phyloP scores from a whole-genome alignment of 1,140 invertebrate genomes.

The Ditylenchus dipsaci region DNA sequence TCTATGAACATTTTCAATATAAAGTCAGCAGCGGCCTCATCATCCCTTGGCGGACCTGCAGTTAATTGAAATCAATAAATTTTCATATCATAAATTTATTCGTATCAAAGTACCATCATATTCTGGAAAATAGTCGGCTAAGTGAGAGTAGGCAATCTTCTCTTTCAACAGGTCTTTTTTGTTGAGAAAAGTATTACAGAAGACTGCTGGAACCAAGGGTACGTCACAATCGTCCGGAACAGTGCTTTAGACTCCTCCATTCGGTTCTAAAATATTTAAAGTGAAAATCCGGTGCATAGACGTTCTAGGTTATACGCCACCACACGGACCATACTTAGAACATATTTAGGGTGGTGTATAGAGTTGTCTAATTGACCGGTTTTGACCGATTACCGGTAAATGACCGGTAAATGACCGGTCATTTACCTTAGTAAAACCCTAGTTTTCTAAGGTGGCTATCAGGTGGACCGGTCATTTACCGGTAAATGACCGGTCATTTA shows the following conservation, averaged over 20 bases:
- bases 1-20: slow-evolving; percentile 99
- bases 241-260: slow-evolving; percentile 99
- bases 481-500: too few relatives aligned
- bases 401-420: background rate
- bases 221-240: slow-evolving; percentile 99
- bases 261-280: slow-evolving; percentile 79
- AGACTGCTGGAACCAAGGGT: slow-evolving; percentile 99
- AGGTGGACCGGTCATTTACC: too few relatives aligned
- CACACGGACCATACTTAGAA: too few relatives aligned
- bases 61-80: slow-evolving; percentile 19
- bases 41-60: slow-evolving; percentile 92
- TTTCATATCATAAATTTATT: slow-evolving; percentile 11
- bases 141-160: slow-evolving; percentile 94
- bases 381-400: too few relatives aligned
- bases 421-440: too few relatives aligned
- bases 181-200: slow-evolving; percentile 99
- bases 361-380: too few relatives aligned
- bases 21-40: slow-evolving; percentile 94
- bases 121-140: slow-evolving; percentile 99
- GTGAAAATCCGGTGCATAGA: too few relatives aligned
- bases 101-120: slow-evolving; percentile 79
- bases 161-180: slow-evolving; percentile 99
- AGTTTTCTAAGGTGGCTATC: too few relatives aligned
- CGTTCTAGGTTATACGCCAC: too few relatives aligned
- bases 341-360: too few relatives aligned